A percentile compares a stretch with the other conserved stretches of the same genome.
Evolutionary conservation across 64 coral and sea anemone species (phyloP).

Genomic region (Orbicella faveolata): DNA sequence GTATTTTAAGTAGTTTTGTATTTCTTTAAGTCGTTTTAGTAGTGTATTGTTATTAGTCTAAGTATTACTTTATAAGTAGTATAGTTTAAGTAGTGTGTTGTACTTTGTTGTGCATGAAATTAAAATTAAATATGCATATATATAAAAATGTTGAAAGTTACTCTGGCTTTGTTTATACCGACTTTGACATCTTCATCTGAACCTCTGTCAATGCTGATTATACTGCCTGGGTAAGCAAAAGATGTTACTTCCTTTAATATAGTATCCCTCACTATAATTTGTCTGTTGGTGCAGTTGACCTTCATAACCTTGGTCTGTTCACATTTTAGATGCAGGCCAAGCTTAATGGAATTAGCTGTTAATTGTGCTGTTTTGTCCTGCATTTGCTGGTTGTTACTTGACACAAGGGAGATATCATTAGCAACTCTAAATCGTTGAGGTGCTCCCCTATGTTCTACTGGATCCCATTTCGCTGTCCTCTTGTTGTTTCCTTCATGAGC

Average conservation of each 20-base stretch:
- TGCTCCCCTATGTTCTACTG: constrained; percentile 34
- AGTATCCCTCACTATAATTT: background rate
- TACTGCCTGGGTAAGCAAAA: background rate
- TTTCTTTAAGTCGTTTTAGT: no score
- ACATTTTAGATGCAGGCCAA: background rate
- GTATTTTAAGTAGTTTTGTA: no score
- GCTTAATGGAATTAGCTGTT: background rate
- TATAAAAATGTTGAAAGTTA: no score
- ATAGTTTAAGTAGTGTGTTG: no score
- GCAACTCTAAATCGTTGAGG: constrained; percentile 25
- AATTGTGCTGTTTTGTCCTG: constrained; percentile 13
- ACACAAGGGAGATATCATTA: background rate
- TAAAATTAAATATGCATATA: no score
- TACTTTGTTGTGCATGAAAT: no score
- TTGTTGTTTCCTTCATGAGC: constrained; percentile 5
- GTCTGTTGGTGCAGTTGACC: background rate
- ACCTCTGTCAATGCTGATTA: background rate
- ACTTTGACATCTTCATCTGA: background rate
- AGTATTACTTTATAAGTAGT: no score
- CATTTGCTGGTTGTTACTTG: constrained; percentile 5
- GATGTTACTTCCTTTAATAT: background rate
- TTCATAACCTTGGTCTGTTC: constrained; percentile 18
- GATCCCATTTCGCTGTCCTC: background rate
- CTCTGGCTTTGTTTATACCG: background rate
- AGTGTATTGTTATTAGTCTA: no score